These are phyloP conservation scores for Otis tarda DNA, from an alignment of 2,113 vertebrate genomes.

Conservation along the genomic window DNA sequence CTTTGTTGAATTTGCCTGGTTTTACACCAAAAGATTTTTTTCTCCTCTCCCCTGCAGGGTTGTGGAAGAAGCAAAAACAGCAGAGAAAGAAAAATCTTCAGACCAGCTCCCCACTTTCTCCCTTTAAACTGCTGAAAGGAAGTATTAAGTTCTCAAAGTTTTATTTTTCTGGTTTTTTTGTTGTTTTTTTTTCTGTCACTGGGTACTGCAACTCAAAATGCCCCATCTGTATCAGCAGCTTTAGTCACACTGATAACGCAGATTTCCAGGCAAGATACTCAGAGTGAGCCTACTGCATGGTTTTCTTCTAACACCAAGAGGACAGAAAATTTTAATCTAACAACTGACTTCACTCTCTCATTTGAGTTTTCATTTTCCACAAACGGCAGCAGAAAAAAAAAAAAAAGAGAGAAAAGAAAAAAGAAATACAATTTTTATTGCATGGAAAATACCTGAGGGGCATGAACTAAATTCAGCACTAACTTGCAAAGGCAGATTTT, in stretches of 20 bases:
- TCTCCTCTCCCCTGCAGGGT: constrained; percentile 20
- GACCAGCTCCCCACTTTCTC: background rate
- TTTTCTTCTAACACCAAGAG: background rate
- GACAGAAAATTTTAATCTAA: background rate
- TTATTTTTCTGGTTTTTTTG: background rate
- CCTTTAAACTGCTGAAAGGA: background rate
- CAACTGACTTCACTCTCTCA: background rate
- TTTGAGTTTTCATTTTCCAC: background rate
- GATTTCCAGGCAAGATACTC: constrained; percentile 18
- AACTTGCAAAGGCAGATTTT: constrained; percentile 49
- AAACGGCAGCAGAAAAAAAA: background rate
- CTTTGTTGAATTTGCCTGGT: constrained; percentile 30
- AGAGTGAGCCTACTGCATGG: background rate
- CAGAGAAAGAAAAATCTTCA: background rate
- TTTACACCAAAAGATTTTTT: constrained; percentile 47
- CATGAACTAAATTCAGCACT: constrained; percentile 37
- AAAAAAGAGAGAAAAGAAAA: background rate
- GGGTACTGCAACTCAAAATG: background rate
- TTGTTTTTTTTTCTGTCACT: background rate
- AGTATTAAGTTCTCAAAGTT: background rate
- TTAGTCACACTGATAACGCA: background rate
- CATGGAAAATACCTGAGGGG: constrained; percentile 21
- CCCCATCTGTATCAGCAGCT: background rate
- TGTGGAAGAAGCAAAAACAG: background rate
- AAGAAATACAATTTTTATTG: constrained; percentile 3